Base-by-base conservation (phyloP, 2,113 vertebrate genomes). In the Pyrgilauda ruficollis region DNA sequence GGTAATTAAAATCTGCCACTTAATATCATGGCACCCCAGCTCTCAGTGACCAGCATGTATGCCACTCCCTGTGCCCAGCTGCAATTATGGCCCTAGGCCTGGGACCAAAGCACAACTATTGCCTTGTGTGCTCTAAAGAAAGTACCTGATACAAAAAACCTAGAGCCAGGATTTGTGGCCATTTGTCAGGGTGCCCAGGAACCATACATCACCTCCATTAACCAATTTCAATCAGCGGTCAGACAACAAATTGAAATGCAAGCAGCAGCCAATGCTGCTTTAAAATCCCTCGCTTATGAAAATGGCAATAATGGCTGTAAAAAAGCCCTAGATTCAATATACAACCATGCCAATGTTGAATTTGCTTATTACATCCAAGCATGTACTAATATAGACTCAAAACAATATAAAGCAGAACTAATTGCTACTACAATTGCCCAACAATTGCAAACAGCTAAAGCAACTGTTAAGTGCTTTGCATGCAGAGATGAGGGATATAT, bases 261-360 rank as follows among this genome's bases (percentile, higher is more conserved):
- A 28, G 24, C 1, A 3, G 13, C 23, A 58, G 39, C 9, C 2
- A 2, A 74, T 58, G 31, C 31, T 35, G 18, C 46, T 35, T 74
- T 44, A 74, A 74, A 74, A 28, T 28, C 41, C 31, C 41, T 74
- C 2, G 2, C 53, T 74, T 44, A 58, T n/a, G 13, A 74, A 9
- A 58, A 58, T 58, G 53, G 24, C 41, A 44, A 58, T 58, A 35
- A 35, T 58, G 33, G 35, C 13, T 46, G 31, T 22, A 28, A 46
- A 46, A 56, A 35, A 35, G 23, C 31, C 18, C 15, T 44, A 56
- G 41, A 35, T 22, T 6, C 4, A 2, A 35, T 7, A 47, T 20
- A 22, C 46, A 47, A 47, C 14, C 0, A 2, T 8, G 4, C 24
- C 1, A 0, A 33, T 35, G 23, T 12, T 56, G 41, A 74, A 35